Conservation (phyloP, 1,140 invertebrate species). For the Halictus rubicundus region DNA sequence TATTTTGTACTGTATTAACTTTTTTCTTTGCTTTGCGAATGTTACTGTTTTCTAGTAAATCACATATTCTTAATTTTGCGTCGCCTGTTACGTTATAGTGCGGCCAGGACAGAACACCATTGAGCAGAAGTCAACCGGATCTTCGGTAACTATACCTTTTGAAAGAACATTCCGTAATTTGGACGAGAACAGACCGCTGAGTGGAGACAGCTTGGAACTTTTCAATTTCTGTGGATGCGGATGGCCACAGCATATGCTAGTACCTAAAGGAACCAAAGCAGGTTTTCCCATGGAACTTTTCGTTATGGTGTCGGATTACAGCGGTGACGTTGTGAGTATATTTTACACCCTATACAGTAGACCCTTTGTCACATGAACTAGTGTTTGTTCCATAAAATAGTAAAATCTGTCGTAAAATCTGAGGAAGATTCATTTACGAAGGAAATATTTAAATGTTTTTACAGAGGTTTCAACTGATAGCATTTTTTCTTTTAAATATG, state of each 20-base stretch:
- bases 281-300: conserved; percentile 88
- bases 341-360: not conserved
- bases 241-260: conserved; percentile 92
- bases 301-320: conserved; percentile 90
- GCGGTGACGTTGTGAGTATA: conserved; percentile 84
- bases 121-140: conserved; percentile 83
- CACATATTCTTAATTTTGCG: too few relatives aligned
- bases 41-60: too few relatives aligned
- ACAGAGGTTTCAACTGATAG: too few relatives aligned
- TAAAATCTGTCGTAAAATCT: too few relatives aligned
- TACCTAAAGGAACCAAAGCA: conserved; percentile 86
- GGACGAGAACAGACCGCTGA: conserved; percentile 80
- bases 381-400: too few relatives aligned
- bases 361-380: too few relatives aligned
- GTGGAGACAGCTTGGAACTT: conserved; percentile 78
- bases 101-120: conserved; percentile 85
- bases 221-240: conserved; percentile 93
- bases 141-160: conserved; percentile 87
- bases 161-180: conserved; percentile 86
- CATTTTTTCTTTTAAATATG: too few relatives aligned
- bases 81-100: conserved; percentile 75
- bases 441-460: too few relatives aligned
- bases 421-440: too few relatives aligned
- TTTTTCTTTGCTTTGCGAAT: too few relatives aligned
- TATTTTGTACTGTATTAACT: too few relatives aligned